Evolutionary conservation across 2,113 vertebrate species (phyloP), one percentile per base, ranked within the genome.

Genomic region (Felis chaus): DNA sequence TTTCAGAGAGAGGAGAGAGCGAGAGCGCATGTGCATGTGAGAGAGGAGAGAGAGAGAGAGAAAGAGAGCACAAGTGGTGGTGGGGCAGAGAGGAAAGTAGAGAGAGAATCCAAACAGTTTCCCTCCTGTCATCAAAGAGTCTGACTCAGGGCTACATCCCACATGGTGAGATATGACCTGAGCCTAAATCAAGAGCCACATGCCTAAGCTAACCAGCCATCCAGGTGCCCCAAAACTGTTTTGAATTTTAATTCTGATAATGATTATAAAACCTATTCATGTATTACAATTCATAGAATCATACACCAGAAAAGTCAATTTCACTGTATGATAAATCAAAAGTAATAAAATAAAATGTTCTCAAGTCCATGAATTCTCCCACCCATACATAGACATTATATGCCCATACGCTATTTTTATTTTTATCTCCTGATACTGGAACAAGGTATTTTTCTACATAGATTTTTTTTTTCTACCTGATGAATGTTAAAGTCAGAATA

Each of bases 271-370:
- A 50, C 48, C 1, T 79, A 48, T 23, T 25, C 4, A 21, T 45
- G 1, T 18, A n/a, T 14, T 90, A 39, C 66, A 89, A 82, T 63
- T 65, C 19, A 74, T 79, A 25, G 45, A 63, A 48, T 1, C 53
- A 45, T 55, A 57, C 7, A 69, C 0, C 55, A 36, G 14, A 50
- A 23, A 16, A 83, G 29, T 71, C 31, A 45, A 36, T 48, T 66
- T 89, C 11, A 92, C 2, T 61, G 5, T 27, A 63, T 33, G 4
- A 63, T 83, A 83, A 74, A 65, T 81, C 11, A 36, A n/a, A 93
- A 85, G 69, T 76, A 89, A 83, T 73, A 61, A 83, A 83, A 55
- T 8, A 63, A 66, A 92, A 69, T 68, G 11, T 50, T 50, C 50
- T 50, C 50, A 50, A 50, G 13, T 50, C 50, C 50, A 7, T 48